Evolutionary conservation across 2,113 vertebrate genomes (phyloP).

Genomic region (Pygoscelis adeliae): DNA sequence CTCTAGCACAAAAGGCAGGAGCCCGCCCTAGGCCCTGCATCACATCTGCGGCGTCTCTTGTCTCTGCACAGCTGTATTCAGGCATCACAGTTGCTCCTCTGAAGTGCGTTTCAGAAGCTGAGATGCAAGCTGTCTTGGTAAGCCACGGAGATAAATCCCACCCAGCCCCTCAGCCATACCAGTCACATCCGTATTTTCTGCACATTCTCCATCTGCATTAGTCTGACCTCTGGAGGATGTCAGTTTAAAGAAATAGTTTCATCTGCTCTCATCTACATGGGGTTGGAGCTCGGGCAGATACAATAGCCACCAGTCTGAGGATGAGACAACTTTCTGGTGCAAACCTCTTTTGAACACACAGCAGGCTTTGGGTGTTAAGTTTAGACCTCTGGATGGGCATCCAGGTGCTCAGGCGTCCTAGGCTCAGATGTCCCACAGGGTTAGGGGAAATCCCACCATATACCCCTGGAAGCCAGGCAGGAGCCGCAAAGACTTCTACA

Average conservation of each 20-base stretch:
- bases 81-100: not conserved
- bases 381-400: not conserved
- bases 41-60: not conserved
- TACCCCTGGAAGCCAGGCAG: not conserved
- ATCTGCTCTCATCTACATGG: fast-evolving
- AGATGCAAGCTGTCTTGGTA: not conserved
- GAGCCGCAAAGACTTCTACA: not conserved
- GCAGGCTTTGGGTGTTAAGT: not conserved
- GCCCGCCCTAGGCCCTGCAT: not conserved
- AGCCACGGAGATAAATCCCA: not conserved
- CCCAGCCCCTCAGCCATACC: fast-evolving
- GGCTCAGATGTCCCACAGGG: not conserved
- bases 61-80: too few species aligned
- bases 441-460: not conserved
- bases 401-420: not conserved
- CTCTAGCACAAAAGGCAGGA: not conserved
- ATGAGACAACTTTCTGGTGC: not conserved
- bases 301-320: not conserved
- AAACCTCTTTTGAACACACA: not conserved
- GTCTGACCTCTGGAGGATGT: not conserved
- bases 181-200: not conserved
- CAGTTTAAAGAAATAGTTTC: not conserved
- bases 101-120: not conserved
- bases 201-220: too few species aligned
- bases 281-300: not conserved